Evolutionary conservation across 2,113 vertebrate species (phyloP).

Genomic region (Myotis yumanensis): DNA sequence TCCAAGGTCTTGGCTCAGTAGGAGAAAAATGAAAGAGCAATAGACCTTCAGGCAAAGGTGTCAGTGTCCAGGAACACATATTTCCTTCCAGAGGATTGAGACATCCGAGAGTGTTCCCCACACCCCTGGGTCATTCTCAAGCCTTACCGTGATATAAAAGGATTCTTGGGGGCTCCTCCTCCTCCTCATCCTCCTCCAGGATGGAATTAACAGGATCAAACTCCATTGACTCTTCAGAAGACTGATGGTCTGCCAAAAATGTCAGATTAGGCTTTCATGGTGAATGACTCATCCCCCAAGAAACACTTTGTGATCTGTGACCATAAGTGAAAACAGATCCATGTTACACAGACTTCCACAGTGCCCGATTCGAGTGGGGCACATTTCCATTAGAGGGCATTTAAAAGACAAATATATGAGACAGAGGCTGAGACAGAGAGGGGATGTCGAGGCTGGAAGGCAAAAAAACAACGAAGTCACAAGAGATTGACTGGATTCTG

Average conservation of each 20-base stretch:
- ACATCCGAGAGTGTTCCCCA: no score
- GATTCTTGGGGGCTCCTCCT: constrained; percentile 82
- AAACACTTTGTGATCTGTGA: background rate
- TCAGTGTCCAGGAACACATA: background rate
- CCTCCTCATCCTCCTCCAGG: constrained; percentile 78
- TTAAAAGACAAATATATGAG: background rate
- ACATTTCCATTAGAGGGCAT: background rate
- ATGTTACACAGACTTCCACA: accelerated
- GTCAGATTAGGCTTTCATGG: accelerated
- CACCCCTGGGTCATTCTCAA: background rate
- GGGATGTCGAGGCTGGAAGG: background rate
- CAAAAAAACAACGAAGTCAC: background rate
- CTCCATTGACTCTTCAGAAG: constrained; percentile 38
- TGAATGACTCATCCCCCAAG: background rate
- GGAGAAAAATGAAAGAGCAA: background rate
- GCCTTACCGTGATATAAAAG: constrained; percentile 79
- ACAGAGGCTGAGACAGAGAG: background rate
- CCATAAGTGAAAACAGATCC: background rate
- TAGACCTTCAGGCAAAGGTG: background rate
- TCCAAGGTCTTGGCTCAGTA: background rate
- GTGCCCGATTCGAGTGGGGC: background rate
- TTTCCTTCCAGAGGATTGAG: background rate
- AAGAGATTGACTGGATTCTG: background rate
- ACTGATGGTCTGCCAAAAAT: constrained; percentile 68
- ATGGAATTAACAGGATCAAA: background rate